Evolutionary conservation across 2,113 vertebrate genomes (phyloP), one percentile per base, ranked within the genome.

Genomic region (Puffinus mauretanicus): DNA sequence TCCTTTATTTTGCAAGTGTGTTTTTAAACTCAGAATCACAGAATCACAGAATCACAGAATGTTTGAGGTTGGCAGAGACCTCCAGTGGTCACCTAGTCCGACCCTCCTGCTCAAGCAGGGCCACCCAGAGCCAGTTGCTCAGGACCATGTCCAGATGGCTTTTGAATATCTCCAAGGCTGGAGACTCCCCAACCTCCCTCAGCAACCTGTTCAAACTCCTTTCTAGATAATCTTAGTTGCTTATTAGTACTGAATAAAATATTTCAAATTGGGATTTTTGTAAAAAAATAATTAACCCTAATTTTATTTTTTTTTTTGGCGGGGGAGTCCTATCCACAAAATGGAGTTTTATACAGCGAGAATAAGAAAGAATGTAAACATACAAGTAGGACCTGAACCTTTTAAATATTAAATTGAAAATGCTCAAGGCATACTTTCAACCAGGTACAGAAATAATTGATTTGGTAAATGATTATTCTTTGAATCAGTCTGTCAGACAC

Each of bases 401-500:
- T 73, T 76, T 67, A 62, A 90, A 82, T 73, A 64, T 78, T 67
- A 58, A 61, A 54, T 71, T 81, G 42, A 94, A 96, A 64, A 32
- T 54, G 49, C 30, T 82, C n/a, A n/a, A 65, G n/a, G 10, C 7
- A 40, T 54, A 38, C 61, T 46, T 24, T 78, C 40, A 91, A 76
- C 47, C 11, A 86, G 15, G 40, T 49, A 96, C 4, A 85, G 62
- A 93, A 95, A 88, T 85, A 93, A 92, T 79, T 9, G 7, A 40
- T 94, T 49, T 80, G 27, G 61, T 65, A 78, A 94, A 95, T 69
- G 24, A 57, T 91, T 86, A 32, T 34, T 79, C 86, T 85, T 90
- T 72, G 60, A 96, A 91, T 91, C 84, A 80, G 47, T 52, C 70
- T 96, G 65, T 94, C 92, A 97, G 83, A 83, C 78, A 46, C 16